Evolutionary conservation across 2,113 vertebrate genomes (phyloP).

Genomic region (Pristiophorus japonicus): DNA sequence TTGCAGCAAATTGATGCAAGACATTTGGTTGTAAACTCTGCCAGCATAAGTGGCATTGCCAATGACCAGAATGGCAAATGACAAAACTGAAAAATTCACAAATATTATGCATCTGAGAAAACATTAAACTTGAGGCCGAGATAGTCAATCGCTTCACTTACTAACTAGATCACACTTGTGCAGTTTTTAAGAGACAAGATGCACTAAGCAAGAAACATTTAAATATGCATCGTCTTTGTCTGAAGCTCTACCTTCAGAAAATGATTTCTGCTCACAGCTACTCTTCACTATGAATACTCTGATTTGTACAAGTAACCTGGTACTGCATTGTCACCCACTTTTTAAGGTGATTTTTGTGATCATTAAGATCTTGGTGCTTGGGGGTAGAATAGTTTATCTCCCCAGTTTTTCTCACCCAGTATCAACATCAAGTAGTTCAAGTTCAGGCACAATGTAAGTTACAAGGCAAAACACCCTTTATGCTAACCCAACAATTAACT

Average conservation of each 20-base stretch:
- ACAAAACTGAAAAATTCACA: constrained; percentile 6
- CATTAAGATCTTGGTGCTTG: too few species aligned
- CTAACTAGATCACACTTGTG: background rate
- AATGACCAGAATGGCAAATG: background rate
- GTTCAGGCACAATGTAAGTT: background rate
- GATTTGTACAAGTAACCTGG: background rate
- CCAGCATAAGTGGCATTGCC: background rate
- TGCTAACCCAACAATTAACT: background rate
- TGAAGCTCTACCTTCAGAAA: background rate
- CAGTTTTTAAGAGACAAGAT: background rate
- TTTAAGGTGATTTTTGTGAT: background rate
- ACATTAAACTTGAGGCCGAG: background rate
- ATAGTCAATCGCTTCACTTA: background rate
- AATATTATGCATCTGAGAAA: background rate
- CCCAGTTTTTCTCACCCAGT: background rate
- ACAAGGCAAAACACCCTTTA: background rate
- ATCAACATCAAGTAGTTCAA: background rate
- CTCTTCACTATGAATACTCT: background rate
- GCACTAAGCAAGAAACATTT: background rate
- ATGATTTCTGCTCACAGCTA: background rate
- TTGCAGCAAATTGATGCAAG: background rate
- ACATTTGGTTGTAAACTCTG: background rate
- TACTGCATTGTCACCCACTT: background rate
- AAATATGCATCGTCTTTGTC: background rate
- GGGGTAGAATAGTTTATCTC: background rate